phyloP scores from a whole-genome alignment of 1,140 invertebrate species.

The Drosophila neocordata region DNA sequence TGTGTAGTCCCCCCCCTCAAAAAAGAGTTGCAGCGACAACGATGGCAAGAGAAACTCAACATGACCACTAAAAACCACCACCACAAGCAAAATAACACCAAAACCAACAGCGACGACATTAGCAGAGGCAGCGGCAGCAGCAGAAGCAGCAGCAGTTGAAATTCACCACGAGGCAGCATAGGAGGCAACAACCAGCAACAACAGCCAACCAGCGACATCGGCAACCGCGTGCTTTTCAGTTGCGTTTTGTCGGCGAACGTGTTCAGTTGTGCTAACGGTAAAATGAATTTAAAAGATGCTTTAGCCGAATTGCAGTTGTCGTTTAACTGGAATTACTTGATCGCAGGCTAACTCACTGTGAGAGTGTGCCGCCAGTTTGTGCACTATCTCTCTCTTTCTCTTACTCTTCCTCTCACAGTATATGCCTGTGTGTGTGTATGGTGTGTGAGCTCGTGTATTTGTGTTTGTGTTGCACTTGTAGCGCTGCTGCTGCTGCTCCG shows the following conservation, averaged over 20 bases:
- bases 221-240: constrained; percentile 62
- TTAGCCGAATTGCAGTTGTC: constrained; percentile 26
- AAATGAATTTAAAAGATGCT: constrained; percentile 27
- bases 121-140: constrained; percentile 1
- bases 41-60: constrained; percentile 43
- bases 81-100: constrained; percentile 11
- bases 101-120: constrained; percentile 4
- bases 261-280: constrained; percentile 62
- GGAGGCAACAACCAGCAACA: constrained; percentile 28
- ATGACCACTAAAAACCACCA: constrained; percentile 61
- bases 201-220: constrained; percentile 49
- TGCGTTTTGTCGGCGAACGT: constrained; percentile 56
- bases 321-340: constrained; percentile 72
- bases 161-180: constrained; percentile 45
- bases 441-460: constrained; percentile 10
- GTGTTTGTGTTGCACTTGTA: constrained; percentile 69
- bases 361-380: neutral
- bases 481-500: constrained; percentile 50
- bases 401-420: neutral
- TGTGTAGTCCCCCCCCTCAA: neutral
- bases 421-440: neutral
- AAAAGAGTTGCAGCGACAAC: constrained; percentile 19
- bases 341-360: constrained; percentile 34
- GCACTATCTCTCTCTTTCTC: neutral
- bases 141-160: constrained; percentile 33